These are phyloP conservation scores for Melinopterus prodromus DNA, from an alignment of 2,888 invertebrate species.

Conservation along the genomic window DNA sequence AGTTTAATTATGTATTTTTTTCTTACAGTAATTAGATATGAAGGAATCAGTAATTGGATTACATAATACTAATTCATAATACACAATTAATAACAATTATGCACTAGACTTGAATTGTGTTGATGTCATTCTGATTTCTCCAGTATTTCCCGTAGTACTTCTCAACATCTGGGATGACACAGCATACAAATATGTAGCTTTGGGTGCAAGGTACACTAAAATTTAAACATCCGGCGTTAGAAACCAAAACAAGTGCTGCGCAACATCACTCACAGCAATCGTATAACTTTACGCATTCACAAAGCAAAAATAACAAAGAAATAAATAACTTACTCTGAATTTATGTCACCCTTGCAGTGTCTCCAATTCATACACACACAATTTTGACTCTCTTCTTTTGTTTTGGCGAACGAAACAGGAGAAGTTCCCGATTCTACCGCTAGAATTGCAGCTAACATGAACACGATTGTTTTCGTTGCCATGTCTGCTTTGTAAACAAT, in stretches of 20 bases:
- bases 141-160: neutral
- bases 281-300: neutral
- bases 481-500: neutral
- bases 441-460: slow-evolving; percentile 15
- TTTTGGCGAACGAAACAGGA: neutral
- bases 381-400: neutral
- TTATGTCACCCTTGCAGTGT: slow-evolving; percentile 50
- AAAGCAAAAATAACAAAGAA: neutral
- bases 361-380: slow-evolving; percentile 54
- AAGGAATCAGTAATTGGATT: neutral
- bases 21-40: too few relatives aligned
- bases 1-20: too few relatives aligned
- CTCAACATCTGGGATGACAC: slow-evolving; percentile 10
- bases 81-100: neutral
- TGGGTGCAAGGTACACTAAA: slow-evolving; percentile 33
- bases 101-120: neutral
- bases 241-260: slow-evolving; percentile 7
- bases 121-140: neutral
- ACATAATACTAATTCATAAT: neutral
- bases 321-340: slow-evolving; percentile 50
- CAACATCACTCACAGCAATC: neutral
- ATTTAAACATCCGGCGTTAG: neutral
- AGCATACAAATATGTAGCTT: slow-evolving; percentile 30
- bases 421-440: slow-evolving; percentile 23
- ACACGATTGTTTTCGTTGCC: neutral